These are phyloP conservation scores for Sebastiscus albofasciatus DNA, from an alignment of 2,797 vertebrate species.

Conservation along the genomic window DNA sequence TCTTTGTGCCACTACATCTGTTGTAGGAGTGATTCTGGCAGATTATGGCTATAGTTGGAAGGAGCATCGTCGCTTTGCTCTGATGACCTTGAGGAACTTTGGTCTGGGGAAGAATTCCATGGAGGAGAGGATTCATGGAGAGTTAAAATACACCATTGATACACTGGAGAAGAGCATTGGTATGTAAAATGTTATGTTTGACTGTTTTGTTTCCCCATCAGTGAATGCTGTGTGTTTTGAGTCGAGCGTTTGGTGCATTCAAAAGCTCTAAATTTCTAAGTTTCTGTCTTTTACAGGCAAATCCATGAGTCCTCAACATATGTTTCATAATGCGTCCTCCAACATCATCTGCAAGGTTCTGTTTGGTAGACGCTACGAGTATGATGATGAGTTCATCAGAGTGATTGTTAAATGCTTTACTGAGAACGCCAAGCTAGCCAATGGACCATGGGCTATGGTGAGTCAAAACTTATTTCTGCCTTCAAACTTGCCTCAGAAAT, in stretches of 20 bases:
- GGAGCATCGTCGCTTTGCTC: slow-evolving; percentile 80
- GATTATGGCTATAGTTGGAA: slow-evolving; percentile 76
- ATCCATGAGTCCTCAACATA: slow-evolving; percentile 64
- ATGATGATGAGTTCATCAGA: slow-evolving; percentile 66
- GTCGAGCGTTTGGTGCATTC: no score
- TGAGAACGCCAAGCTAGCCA: slow-evolving; percentile 69
- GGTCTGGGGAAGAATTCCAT: slow-evolving; percentile 82
- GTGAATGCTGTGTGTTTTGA: no score
- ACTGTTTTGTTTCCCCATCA: background rate
- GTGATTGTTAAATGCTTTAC: slow-evolving; percentile 62
- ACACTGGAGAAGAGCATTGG: slow-evolving; percentile 67
- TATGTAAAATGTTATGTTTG: slow-evolving; percentile 28
- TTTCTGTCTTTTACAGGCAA: slow-evolving; percentile 55
- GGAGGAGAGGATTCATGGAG: slow-evolving; percentile 79
- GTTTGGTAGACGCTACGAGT: slow-evolving; percentile 75
- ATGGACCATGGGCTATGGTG: slow-evolving; percentile 81
- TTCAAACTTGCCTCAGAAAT: background rate
- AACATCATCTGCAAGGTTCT: slow-evolving; percentile 83
- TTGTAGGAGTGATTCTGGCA: slow-evolving; percentile 72
- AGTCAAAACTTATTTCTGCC: slow-evolving; percentile 26
- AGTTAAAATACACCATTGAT: slow-evolving; percentile 53
- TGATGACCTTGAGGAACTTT: slow-evolving; percentile 82
- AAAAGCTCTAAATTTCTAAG: background rate
- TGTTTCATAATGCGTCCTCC: slow-evolving; percentile 81
- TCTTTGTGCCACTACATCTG: background rate